Percentiles rank a stretch among this genome's conserved stretches.
These are phyloP conservation scores for Caenorhabditis auriculariae DNA, from an alignment of 2,888 invertebrate species.

Conservation along the genomic window DNA sequence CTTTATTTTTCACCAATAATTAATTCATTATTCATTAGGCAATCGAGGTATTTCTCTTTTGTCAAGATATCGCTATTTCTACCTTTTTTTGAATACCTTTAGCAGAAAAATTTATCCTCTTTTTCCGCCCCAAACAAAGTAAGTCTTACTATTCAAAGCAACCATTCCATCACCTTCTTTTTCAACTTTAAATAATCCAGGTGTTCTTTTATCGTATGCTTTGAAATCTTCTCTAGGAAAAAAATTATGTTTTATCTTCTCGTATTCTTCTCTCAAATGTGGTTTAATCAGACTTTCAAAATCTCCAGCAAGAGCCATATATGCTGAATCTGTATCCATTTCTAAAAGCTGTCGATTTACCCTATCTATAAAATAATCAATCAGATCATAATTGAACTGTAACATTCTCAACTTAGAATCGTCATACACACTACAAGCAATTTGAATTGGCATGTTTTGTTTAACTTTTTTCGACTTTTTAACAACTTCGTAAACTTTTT, in stretches of 20 bases:
- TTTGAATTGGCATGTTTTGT: conserved; percentile 19
- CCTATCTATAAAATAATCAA: conserved; percentile 16
- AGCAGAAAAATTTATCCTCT: conserved; percentile 18
- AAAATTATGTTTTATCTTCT: conserved; percentile 12
- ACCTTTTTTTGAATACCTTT: conserved; percentile 26
- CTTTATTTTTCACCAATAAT: conserved; percentile 23
- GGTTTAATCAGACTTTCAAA: conserved; percentile 20
- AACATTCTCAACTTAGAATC: conserved; percentile 29
- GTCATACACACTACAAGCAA: conserved; percentile 26
- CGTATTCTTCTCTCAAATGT: conserved; percentile 16
- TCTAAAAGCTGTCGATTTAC: conserved; percentile 4
- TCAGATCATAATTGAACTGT: conserved; percentile 18
- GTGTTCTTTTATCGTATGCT: conserved; percentile 20
- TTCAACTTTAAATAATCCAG: conserved; percentile 26
- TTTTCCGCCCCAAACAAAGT: conserved; percentile 14
- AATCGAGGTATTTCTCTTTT: conserved; percentile 28
- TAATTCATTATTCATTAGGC: conserved; percentile 21
- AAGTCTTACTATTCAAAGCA: conserved; percentile 20
- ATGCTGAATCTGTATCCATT: conserved; percentile 21
- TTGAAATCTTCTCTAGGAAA: conserved; percentile 18
- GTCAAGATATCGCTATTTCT: conserved; percentile 27
- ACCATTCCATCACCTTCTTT: conserved; percentile 29
- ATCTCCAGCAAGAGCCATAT: conserved; percentile 20
- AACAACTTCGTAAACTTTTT: conserved; percentile 13
- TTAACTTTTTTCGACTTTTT: conserved; percentile 15